Base-by-base conservation (phyloP, 2,888 invertebrate species). In the Venustoraphidia nigricollis region DNA sequence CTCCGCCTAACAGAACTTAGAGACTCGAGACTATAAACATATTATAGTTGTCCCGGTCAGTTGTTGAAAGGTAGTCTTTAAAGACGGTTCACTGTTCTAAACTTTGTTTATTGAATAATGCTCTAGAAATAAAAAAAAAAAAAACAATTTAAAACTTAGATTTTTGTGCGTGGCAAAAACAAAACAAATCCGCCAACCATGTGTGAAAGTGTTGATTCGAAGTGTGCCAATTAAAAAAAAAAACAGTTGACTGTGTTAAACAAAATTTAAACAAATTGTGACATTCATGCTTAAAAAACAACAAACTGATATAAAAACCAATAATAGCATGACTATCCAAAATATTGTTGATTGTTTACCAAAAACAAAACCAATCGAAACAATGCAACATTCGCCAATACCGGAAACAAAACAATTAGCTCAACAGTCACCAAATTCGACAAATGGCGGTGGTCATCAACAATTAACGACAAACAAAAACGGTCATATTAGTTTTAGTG, bases 401-500 rank as follows among this genome's bases (percentile, higher is more conserved):
- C 69, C 66, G 76, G 68, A 66, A 65, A 71, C 67, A 62, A 69
- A 57, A 53, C 58, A 54, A 56, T 55, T 53, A 52, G 50, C 53
- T 50, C 50, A 50, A 49, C 66, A 58, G 52, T 50, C 53, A 44
- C 39, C 50, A 37, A 49, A 51, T 10, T 44, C 37, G 42, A 35
- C 41, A 3, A 41, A 42, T 43, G 51, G 52, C 51, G 57, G 55
- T 41, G 55, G 54, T 45, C 53, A 52, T 36, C 59, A 58, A 53
- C 53, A 52, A 45, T 49, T 56, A 53, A 58, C 60, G 50, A 56
- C 60, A 39, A 62, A 59, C 51, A 82, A 82, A 61, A 72, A 76
- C 52, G 78, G 80, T 53, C 71, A 81, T 58, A 79, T 83, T 60
- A 83, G 81, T 57, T 92, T 93, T 72, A 87, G 90, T 67, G 91